Evolutionary conservation across 1,140 invertebrate genomes (phyloP), one percentile per base, ranked within the genome.

Genomic region (Gryon sp.): DNA sequence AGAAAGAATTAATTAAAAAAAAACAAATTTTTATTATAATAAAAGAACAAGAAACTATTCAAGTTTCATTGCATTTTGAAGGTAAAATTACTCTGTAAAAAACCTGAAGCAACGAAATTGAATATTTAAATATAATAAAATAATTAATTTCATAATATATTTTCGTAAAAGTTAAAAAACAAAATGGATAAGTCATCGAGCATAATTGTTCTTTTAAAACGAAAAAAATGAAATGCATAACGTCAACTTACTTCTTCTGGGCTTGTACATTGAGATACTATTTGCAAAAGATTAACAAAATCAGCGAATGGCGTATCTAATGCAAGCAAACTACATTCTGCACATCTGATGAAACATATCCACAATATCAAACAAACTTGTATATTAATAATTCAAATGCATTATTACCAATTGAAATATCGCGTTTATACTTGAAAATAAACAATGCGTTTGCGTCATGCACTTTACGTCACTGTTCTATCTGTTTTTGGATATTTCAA

Each of bases 361-460:
- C 4, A 43, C 45, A 48, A 48, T 30, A 22, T 68, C 48, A 26
- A 45, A 34, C 50, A 32, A 53, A 53, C 11, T 45, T 57, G n/a
- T n/a, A 43, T 53, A 62, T 65, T 36, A 65, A 59, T 52, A 46
- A 74, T 74, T 65, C 69, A 73, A 65, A 50, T 6, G 34, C 9
- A 48, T 65, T 74, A 66, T 66, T 52, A 52, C 52, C 45, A 59
- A 74, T 59, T 41, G 59, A 55, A 52, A 59, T 52, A 60, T 22
- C 60, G 28, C 26, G 22, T 43, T 38, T 22, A 15, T 20, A 19
- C 4, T 32, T 55, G 7, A 40, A n/a, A 63, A 55, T 55, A 60
- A 62, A 60, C 34, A 57, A 63, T 63, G 16, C 40, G 24, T 36
- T 60, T 60, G 20, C 46, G 66, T 60, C 36, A 70, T n/a, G 18